Percentiles rank a stretch among this genome's conserved stretches.
These are phyloP conservation scores for Vannuccia rotundouncinata DNA, from an alignment of 2,888 invertebrate genomes.

Conservation along the genomic window DNA sequence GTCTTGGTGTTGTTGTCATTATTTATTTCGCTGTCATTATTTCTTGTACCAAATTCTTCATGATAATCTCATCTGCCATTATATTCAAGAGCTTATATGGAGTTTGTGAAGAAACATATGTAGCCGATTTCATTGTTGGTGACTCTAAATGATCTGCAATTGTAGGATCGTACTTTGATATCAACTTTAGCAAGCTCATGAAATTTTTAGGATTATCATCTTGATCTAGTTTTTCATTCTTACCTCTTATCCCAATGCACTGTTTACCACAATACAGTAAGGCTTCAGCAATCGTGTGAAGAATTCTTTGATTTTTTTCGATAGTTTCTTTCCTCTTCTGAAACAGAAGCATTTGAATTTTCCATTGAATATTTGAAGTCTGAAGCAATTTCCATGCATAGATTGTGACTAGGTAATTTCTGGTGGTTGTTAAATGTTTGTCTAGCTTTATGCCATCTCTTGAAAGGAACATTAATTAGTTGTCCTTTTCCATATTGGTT, in stretches of 20 bases:
- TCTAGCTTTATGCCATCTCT: too few species aligned
- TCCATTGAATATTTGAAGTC: not conserved
- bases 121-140: not conserved
- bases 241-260: not conserved
- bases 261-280: not conserved
- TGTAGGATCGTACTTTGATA: not conserved
- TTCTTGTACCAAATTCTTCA: too few species aligned
- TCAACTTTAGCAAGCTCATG: not conserved
- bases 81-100: too few species aligned
- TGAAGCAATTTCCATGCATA: not conserved
- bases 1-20: too few species aligned
- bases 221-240: not conserved
- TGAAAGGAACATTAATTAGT: too few species aligned
- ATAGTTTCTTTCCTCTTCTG: not conserved
- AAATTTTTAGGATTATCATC: not conserved
- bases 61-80: too few species aligned
- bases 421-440: not conserved
- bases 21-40: too few species aligned
- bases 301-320: not conserved
- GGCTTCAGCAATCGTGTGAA: not conserved
- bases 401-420: not conserved
- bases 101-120: too few species aligned
- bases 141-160: not conserved
- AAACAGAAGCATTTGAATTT: not conserved
- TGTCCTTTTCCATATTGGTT: too few species aligned